Evolutionary conservation across 2,888 invertebrate genomes (phyloP).

Genomic region (Dynastes hyllus): DNA sequence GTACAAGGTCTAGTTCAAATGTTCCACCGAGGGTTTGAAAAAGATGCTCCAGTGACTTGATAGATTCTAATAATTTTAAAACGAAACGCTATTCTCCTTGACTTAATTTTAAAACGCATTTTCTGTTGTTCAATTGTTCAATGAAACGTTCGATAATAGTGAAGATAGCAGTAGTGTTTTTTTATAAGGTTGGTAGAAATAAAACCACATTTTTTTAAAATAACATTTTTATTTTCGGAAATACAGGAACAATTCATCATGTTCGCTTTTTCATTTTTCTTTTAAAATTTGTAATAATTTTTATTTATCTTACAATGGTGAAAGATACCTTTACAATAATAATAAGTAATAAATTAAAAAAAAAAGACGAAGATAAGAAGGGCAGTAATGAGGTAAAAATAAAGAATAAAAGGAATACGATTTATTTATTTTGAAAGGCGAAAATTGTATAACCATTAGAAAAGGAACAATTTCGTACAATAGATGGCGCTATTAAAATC

Average conservation of each 20-base stretch:
- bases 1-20: too few relatives aligned
- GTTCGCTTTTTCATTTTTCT: conserved; percentile 26
- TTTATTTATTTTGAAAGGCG: too few relatives aligned
- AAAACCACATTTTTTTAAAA: conserved; percentile 48
- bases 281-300: conserved; percentile 33
- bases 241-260: conserved; percentile 44
- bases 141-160: too few relatives aligned
- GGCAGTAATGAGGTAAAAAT: background rate
- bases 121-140: too few relatives aligned
- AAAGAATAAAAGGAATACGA: background rate
- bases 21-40: too few relatives aligned
- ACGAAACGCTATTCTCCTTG: too few relatives aligned
- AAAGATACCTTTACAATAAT: conserved; percentile 43
- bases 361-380: background rate
- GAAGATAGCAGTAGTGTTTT: too few relatives aligned
- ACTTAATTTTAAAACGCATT: too few relatives aligned
- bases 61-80: too few relatives aligned
- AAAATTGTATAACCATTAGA: background rate
- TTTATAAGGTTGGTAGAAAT: conserved; percentile 31
- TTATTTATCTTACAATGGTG: conserved; percentile 47
- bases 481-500: background rate
- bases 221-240: conserved; percentile 51
- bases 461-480: background rate
- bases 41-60: too few relatives aligned
- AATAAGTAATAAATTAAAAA: conserved; percentile 23